Conservation (phyloP, 2,113 vertebrate species). For the Cyanocitta stelleri region DNA sequence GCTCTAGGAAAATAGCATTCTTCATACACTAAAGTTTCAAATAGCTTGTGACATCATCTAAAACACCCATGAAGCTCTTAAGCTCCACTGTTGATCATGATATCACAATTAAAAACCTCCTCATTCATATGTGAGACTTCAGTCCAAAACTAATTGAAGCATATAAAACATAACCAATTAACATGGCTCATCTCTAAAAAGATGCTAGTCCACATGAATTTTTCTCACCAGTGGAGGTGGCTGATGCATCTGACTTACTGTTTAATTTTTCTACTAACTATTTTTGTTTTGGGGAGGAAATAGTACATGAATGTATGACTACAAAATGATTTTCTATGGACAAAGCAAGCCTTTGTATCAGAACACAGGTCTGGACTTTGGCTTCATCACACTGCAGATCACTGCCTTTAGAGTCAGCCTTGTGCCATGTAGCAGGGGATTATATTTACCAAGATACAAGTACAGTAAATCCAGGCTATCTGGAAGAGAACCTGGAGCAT, state of each 20-base stretch:
- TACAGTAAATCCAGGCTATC: neutral
- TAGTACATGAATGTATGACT: neutral
- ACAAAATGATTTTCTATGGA: neutral
- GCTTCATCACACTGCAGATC: neutral
- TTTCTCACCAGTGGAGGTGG: neutral
- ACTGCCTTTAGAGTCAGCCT: neutral
- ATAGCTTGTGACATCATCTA: neutral
- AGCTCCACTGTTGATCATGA: neutral
- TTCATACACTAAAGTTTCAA: neutral
- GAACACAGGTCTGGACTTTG: neutral
- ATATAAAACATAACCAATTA: neutral
- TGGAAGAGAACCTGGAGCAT: neutral
- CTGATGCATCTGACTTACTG: neutral
- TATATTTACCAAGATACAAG: neutral
- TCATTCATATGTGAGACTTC: neutral
- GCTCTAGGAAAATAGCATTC: neutral
- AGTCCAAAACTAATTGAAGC: neutral
- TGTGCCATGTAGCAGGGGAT: neutral
- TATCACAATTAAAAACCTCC: neutral
- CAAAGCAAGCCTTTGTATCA: neutral
- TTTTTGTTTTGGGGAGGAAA: neutral
- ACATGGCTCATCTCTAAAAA: neutral
- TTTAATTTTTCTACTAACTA: neutral
- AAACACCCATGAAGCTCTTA: neutral
- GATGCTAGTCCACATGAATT: neutral